Base-by-base conservation (phyloP, 2,113 vertebrate genomes). In the Channa maculata region DNA sequence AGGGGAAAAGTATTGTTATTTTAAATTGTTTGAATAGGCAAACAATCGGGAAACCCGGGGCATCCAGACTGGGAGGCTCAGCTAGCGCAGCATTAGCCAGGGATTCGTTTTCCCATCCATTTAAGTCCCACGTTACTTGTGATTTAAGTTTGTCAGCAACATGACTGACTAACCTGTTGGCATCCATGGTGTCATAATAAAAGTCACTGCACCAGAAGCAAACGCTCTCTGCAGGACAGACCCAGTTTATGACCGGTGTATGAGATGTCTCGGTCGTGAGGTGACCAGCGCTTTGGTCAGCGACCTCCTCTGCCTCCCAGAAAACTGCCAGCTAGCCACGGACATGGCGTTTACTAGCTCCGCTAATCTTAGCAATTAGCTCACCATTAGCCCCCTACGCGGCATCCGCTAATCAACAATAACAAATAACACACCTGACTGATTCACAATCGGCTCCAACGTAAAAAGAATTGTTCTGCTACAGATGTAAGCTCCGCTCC, bases 61-160 rank as follows among this genome's bases (percentile, higher is more conserved):
- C 24, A 24, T 38, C 3, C 14, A 1, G 3, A 41, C 8, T 5
- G 34, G 75, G 44, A 6, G 51, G 64, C 79, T 53, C 62, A 3
- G 78, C 54, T 83, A 86, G 79, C 88, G 52, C 66, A 81, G 82
- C 82, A 53, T 85, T 86, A 88, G 86, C 90, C 45, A 55, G 24
- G 43, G 51, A 44, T 58, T 67, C 8, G 3, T 50, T 48, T 51
- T 39, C 12, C 44, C 24, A 24, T 61, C 34, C 52, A 71, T 62
- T n/a, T 41, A 39, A 36, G 8, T 37, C 11, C 24, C 24, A 11
- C 11, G 33, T 37, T 37, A 46, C 46, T 38, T 50, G 5, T 14
- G 4, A 58, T 68, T 54, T 8, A 15, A 77, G 11, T 74, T 14
- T 13, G 1, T 33, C 41, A 61, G 38, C 61, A 36, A 39, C 34